Conservation (phyloP, 2,888 invertebrate species). For the Platypus cylindrus region DNA sequence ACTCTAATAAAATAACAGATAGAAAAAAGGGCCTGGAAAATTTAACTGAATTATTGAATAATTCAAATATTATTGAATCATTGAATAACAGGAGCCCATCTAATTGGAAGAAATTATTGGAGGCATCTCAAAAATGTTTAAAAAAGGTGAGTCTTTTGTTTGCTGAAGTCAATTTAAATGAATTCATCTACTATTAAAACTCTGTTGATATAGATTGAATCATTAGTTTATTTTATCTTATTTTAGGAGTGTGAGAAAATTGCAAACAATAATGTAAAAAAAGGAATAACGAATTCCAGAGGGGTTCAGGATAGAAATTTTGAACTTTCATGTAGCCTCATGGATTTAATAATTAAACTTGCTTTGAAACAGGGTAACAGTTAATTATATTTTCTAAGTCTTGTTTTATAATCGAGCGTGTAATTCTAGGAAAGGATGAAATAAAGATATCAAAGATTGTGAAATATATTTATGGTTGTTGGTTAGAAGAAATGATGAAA, state of each 20-base stretch:
- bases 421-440: conserved; percentile 15
- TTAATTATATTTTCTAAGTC: conserved; percentile 3
- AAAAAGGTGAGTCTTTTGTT: conserved; percentile 16
- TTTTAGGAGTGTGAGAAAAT: conserved; percentile 15
- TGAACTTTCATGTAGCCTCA: conserved; percentile 16
- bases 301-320: conserved; percentile 10
- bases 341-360: conserved; percentile 17
- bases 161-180: too few relatives aligned
- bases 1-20: conserved; percentile 14
- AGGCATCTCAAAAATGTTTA: conserved; percentile 18
- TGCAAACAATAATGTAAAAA: conserved; percentile 17
- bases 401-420: too few relatives aligned
- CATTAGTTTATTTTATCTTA: conserved; percentile 2
- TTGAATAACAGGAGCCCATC: conserved; percentile 11
- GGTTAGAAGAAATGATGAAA: conserved; percentile 22
- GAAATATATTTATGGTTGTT: conserved; percentile 20
- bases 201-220: not conserved
- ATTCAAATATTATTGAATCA: conserved; percentile 10
- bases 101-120: conserved; percentile 18
- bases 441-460: conserved; percentile 19
- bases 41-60: conserved; percentile 14
- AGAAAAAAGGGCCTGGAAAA: conserved; percentile 19
- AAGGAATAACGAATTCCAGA: conserved; percentile 9
- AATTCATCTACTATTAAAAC: not conserved
- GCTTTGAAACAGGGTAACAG: conserved; percentile 18